A percentile compares a stretch with the other conserved stretches of the same genome.
These are phyloP conservation scores for Bombus impatiens DNA, from an alignment of 1,140 invertebrate species.

Conservation along the genomic window DNA sequence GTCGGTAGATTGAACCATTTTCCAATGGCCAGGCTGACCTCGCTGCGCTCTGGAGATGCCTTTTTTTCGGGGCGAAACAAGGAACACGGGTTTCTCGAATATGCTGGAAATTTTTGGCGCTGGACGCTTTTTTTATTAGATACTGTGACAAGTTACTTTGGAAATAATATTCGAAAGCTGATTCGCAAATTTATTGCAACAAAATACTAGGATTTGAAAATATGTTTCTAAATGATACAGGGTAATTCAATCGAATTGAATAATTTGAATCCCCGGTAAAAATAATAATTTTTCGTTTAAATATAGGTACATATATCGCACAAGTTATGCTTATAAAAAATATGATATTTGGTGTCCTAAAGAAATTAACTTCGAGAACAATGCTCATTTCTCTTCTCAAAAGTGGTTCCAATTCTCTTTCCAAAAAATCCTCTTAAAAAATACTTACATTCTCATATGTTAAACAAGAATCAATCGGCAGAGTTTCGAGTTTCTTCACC, in stretches of 20 bases:
- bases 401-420: too few relatives aligned
- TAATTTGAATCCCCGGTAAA: not conserved
- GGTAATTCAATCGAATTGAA: not conserved
- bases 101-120: not conserved
- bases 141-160: not conserved
- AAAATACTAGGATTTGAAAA: not conserved
- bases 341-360: too few relatives aligned
- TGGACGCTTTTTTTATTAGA: not conserved
- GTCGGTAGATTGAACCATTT: slow-evolving; percentile 51
- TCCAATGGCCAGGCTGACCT: slow-evolving; percentile 41
- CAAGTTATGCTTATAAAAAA: too few relatives aligned
- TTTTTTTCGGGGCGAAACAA: not conserved
- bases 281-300: too few relatives aligned
- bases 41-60: not conserved
- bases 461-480: too few relatives aligned
- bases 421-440: too few relatives aligned
- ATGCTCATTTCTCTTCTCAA: too few relatives aligned
- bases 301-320: too few relatives aligned
- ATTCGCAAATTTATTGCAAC: too few relatives aligned
- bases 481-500: too few relatives aligned
- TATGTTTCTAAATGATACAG: not conserved
- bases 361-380: too few relatives aligned
- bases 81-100: not conserved
- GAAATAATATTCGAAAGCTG: not conserved
- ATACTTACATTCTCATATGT: too few relatives aligned